Evolutionary conservation across 37 sponge, comb jelly and placozoan species (phyloP).

Genomic region (Halisarca cf. caerulea): DNA sequence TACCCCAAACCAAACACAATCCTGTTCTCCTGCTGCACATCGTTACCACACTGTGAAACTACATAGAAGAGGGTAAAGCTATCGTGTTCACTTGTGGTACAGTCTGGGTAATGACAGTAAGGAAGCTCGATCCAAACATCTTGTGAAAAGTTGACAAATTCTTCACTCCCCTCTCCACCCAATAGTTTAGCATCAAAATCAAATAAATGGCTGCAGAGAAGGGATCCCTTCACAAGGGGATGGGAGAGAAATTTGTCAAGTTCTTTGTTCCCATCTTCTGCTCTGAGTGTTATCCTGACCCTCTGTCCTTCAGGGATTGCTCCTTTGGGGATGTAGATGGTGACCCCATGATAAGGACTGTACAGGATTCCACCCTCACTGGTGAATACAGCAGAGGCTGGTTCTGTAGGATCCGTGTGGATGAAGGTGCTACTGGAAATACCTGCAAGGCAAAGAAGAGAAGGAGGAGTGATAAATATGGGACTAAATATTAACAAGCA

Average conservation of each 20-base stretch:
- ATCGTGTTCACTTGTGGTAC: background rate
- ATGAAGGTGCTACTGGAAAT: too few relatives aligned
- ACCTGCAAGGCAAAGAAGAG: too few relatives aligned
- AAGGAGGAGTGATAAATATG: too few relatives aligned
- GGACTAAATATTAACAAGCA: too few relatives aligned
- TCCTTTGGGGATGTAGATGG: constrained; percentile 11
- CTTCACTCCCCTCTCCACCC: background rate
- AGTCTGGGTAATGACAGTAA: background rate
- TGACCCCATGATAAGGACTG: constrained; percentile 18
- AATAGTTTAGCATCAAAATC: background rate
- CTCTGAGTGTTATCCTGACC: background rate
- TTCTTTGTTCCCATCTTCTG: background rate
- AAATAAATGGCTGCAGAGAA: constrained; percentile 13
- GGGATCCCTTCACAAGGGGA: background rate
- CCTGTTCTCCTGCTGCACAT: background rate
- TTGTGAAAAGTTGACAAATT: background rate
- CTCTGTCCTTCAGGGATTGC: background rate
- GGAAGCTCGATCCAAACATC: constrained; percentile 27
- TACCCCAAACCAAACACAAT: background rate
- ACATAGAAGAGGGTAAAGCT: background rate
- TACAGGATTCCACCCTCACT: constrained; percentile 13
- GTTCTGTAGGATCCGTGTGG: background rate
- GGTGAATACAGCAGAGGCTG: background rate
- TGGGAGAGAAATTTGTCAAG: background rate
- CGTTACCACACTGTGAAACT: background rate